Base-by-base conservation (phyloP, 2,113 vertebrate species). In the Macaca fascicularis region DNA sequence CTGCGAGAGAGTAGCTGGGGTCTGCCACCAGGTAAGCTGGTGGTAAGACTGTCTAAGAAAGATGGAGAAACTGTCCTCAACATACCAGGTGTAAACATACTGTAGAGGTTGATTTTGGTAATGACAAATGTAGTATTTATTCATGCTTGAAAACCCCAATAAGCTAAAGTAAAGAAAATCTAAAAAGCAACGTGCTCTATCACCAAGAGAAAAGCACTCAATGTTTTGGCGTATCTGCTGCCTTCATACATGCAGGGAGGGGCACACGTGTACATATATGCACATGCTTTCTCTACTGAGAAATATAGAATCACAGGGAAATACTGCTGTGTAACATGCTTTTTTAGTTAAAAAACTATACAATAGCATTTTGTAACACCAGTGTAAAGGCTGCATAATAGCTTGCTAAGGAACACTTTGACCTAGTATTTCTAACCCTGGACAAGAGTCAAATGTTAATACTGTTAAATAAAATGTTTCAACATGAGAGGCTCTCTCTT, bases 111-210 rank as follows among this genome's bases (percentile, higher is more conserved):
- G 14, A 48, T 91, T 84, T 72, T 55, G 16, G 32, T 61, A 61
- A 13, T 45, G 69, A 55, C 74, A 76, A 35, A 85, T 70, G 16
- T 50, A 83, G 10, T 23, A 80, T 64, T 16, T 75, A 19, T 85
- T 90, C 50, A 83, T 80, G 27, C 55, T 84, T 35, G 86, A 64
- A 94, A 97, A 55, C 6, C 27, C 0, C 82, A 30, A 84, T 57
- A 88, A 76, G 35, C 11, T 64, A 95, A 91, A 59, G 14, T 61
- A 43, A 97, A 89, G 69, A 82, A 83, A 84, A 96, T 35, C 17
- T 57, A 74, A 95, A 94, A 91, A 85, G 30, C 45, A 89, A 32
- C 25, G 23, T 61, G 48, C 25, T 8, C 11, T 10, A 40, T 7
- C 38, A 48, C 45, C 45, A 74, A 91, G 16, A 91, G 80, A 70